Base-by-base conservation (phyloP, 2,113 vertebrate genomes). In the Strigops habroptila region DNA sequence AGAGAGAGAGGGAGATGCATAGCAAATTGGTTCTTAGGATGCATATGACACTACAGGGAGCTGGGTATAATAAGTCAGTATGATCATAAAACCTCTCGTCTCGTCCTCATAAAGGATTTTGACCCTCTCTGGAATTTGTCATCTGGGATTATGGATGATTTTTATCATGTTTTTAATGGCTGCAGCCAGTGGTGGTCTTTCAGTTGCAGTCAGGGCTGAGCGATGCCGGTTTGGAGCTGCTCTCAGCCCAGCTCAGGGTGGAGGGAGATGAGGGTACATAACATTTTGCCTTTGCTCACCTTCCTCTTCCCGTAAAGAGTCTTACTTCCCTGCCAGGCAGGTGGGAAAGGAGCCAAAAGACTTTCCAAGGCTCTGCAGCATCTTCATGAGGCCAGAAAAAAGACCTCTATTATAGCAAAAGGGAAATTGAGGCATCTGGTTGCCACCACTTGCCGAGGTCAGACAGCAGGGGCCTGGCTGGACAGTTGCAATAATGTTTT, bases 11-110 rank as follows among this genome's bases (percentile, higher is more conserved):
- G 8, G 49, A 87, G 48, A 82, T 48, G 37, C 82, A 37, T 22
- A 71, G 86, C 43, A 95, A 96, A 96, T 91, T 77, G 92, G 85
- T 75, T 96, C 89, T 94, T 83, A 60, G 82, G 82, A 94, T 94
- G 92, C 55, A 11, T n/a, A 93, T 65, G 80, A 53, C 95, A 70
- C 94, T 59, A 43, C 82, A 43, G 96, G 96, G 95, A 97, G 94
- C 63, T 0, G 5, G 1, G n/a, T 57, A 71, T 88, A 86, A 94
- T 49, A 90, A 88, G 46, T 39, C 81, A 79, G 18, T 3, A 33
- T 53, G 94, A 93, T 71, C 95, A 69, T 96, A 95, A 97, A 97
- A 82, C 16, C 82, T 51, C 86, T 90, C 6, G 0, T 86, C 33
- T 90, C 86, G 30, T 67, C 82, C 96, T 91, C 35, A 30, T 86